A percentile compares a stretch with the other conserved stretches of the same genome.
Conservation (phyloP, 2,113 vertebrate species). For the Dermatemys mawii region DNA sequence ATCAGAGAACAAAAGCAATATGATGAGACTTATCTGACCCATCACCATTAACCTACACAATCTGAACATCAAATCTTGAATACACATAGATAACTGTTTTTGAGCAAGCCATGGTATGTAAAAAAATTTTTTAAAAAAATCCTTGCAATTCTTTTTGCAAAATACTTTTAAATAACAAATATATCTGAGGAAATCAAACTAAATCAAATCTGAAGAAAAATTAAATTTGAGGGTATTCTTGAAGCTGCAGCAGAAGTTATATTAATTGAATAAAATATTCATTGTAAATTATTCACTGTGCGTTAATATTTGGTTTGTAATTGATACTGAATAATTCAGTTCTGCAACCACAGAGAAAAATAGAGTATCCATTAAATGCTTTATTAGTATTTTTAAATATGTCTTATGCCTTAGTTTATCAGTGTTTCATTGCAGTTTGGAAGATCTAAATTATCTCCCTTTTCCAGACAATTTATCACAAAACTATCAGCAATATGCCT, state of each 20-base stretch:
- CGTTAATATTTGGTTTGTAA: conserved; percentile 25
- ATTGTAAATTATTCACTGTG: conserved; percentile 5
- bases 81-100: background rate
- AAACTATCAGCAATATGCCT: background rate
- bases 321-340: conserved; percentile 34
- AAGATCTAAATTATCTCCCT: background rate
- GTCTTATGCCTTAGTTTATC: background rate
- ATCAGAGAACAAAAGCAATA: background rate
- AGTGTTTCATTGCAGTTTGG: background rate
- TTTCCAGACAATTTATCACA: background rate
- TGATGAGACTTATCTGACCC: background rate
- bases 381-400: conserved; percentile 5
- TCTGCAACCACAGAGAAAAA: background rate
- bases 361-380: background rate
- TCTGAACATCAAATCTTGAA: background rate
- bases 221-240: background rate
- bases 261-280: conserved; percentile 8
- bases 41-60: background rate
- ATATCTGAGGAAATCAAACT: background rate
- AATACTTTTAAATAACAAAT: background rate
- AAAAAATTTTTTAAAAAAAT: background rate
- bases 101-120: background rate
- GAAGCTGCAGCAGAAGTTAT: background rate
- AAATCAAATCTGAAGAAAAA: background rate
- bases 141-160: background rate